Evolutionary conservation across 1,140 invertebrate genomes (phyloP), one percentile per base, ranked within the genome.

Genomic region (Drosophila funebris): DNA sequence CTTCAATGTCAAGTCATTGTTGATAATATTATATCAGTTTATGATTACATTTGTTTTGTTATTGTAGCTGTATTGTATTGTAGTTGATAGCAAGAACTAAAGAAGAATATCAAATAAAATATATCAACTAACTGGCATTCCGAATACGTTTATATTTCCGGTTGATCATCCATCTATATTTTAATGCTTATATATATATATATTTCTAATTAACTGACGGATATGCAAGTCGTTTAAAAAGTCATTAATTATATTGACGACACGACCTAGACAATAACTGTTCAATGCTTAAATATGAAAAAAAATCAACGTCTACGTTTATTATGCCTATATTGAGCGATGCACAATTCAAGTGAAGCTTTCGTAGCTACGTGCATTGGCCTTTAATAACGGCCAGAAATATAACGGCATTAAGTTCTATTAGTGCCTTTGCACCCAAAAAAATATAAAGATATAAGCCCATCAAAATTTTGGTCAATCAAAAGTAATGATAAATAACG

Each of bases 261-360:
- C 52, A 41, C 53, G 62, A 67, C 63, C 63, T 60, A 76, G 66
- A 14, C 61, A 54, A 72, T 57, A 71, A 60, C 57, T 33, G 39
- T 53, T 70, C 5, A 69, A 27, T 37, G 43, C 16, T 46, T 44
- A n/a, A 43, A 57, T 44, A 41, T 43, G 11, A n/a, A n/a, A n/a
- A n/a, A n/a, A 39, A 22, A 64, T 37, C n/a, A 16, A 39, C 11
- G n/a, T 48, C 4, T 50, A 13, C 27, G 29, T 16, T 52, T 52
- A 16, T 50, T 18, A 16, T 46, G 24, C 31, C 52, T 54, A 46
- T 52, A 68, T 48, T 50, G 50, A 36, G n/a, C 16, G 24, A 44
- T 43, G 43, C 44, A 37, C 22, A 62, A 41, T 14, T 22, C 43
- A 48, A 58, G 5, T 27, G 16, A 44, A 44, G 27, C 11, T 36